Conservation (phyloP, 1,140 invertebrate species). For the Parapsyche elsis region DNA sequence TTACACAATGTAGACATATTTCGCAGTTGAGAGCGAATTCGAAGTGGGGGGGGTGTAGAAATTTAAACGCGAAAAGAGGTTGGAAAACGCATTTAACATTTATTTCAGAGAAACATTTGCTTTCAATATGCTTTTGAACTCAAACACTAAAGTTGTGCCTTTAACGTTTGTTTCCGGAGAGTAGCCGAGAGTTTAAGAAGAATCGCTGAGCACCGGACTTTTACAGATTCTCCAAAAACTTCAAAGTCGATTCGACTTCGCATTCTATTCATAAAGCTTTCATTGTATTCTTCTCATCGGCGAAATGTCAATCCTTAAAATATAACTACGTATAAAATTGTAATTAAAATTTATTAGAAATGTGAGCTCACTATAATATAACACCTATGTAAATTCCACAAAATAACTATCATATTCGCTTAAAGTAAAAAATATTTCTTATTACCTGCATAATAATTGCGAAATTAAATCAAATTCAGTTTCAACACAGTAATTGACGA, state of each 20-base stretch:
- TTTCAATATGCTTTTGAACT: constrained; percentile 5
- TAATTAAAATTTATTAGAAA: too few species aligned
- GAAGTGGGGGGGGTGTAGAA: neutral
- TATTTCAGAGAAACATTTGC: neutral
- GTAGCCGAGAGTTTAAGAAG: constrained; percentile 1
- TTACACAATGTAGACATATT: too few species aligned
- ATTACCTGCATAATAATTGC: too few species aligned
- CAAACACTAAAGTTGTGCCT: neutral
- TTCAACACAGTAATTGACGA: too few species aligned
- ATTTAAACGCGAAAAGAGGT: neutral
- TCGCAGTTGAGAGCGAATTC: neutral
- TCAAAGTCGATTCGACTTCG: constrained; percentile 20
- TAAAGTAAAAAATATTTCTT: too few species aligned
- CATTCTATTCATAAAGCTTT: neutral
- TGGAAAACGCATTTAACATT: neutral
- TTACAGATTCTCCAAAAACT: neutral
- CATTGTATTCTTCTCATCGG: neutral
- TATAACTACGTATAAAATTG: too few species aligned
- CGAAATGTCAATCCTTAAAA: neutral
- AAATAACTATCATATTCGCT: too few species aligned
- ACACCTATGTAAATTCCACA: too few species aligned
- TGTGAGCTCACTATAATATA: too few species aligned
- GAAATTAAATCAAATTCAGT: too few species aligned
- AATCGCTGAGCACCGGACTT: constrained; percentile 9
- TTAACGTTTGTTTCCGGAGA: constrained; percentile 9